phyloP scores from a whole-genome alignment of 2,113 vertebrate species.

The Bujurquina vittata region DNA sequence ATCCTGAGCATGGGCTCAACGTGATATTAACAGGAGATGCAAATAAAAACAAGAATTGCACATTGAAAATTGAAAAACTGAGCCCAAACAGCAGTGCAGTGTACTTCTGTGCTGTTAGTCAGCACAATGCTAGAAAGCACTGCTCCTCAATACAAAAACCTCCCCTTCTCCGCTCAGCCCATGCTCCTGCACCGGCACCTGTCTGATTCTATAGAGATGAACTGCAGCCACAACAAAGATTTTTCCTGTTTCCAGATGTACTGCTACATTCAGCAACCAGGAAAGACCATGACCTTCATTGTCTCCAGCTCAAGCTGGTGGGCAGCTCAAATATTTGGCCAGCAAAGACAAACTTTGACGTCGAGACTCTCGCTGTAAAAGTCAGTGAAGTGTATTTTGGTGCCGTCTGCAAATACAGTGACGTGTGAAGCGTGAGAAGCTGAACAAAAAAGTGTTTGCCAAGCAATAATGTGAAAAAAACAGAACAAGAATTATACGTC shows the following conservation, averaged over 20 bases:
- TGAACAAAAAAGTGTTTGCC: conserved; percentile 24
- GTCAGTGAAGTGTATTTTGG: conserved; percentile 49
- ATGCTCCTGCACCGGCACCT: background rate
- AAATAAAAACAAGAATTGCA: rapidly evolving
- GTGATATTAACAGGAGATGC: conserved; percentile 20
- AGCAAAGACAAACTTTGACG: background rate
- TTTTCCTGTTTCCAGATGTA: background rate
- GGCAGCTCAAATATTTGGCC: conserved; percentile 32
- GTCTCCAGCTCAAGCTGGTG: conserved; percentile 29
- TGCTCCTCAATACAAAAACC: conserved; percentile 28
- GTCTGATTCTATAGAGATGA: conserved; percentile 33
- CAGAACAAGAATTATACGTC: background rate
- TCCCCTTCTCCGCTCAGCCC: background rate
- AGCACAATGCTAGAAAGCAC: background rate
- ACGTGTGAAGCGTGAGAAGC: background rate
- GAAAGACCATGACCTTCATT: conserved; percentile 28
- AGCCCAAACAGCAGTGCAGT: conserved; percentile 30
- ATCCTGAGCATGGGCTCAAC: background rate
- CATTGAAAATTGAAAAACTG: conserved; percentile 17
- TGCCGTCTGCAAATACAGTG: conserved; percentile 33
- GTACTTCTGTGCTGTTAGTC: conserved; percentile 4
- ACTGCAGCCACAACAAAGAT: conserved; percentile 56
- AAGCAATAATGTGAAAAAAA: background rate
- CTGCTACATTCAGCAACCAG: conserved; percentile 50
- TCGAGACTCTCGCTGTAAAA: conserved; percentile 9